A percentile compares a stretch with the other conserved stretches of the same genome.
Conservation (phyloP, 2,888 invertebrate genomes). For the Seira sanloemensis region DNA sequence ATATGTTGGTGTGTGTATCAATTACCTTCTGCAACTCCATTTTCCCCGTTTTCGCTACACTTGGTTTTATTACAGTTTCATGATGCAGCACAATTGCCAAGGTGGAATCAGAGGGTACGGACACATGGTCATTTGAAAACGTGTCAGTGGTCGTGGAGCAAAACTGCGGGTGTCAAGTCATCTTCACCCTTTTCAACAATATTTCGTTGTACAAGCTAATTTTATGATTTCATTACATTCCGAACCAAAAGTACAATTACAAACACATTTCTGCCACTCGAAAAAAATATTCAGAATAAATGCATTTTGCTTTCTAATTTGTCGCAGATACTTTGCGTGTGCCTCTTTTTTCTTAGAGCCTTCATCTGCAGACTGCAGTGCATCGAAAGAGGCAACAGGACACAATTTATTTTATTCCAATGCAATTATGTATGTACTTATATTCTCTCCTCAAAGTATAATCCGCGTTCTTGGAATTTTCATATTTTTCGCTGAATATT, state of each 20-base stretch:
- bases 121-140: slow-evolving; percentile 7
- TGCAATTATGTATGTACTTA: too few relatives aligned
- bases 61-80: background rate
- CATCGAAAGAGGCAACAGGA: too few relatives aligned
- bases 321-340: too few relatives aligned
- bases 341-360: too few relatives aligned
- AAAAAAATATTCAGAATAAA: too few relatives aligned
- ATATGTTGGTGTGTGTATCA: background rate
- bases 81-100: background rate
- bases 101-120: background rate
- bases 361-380: too few relatives aligned
- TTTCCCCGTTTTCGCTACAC: background rate
- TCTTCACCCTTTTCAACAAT: background rate
- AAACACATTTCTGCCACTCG: too few relatives aligned
- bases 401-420: too few relatives aligned
- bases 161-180: background rate
- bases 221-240: too few relatives aligned
- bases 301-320: too few relatives aligned
- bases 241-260: background rate
- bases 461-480: background rate
- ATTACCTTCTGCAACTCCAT: too few relatives aligned
- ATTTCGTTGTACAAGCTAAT: background rate
- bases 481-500: background rate
- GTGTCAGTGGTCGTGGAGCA: background rate
- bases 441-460: too few relatives aligned